A percentile compares a stretch with the other conserved stretches of the same genome.
Evolutionary conservation across 2,113 vertebrate species (phyloP).

Genomic region (Cavia aperea): DNA sequence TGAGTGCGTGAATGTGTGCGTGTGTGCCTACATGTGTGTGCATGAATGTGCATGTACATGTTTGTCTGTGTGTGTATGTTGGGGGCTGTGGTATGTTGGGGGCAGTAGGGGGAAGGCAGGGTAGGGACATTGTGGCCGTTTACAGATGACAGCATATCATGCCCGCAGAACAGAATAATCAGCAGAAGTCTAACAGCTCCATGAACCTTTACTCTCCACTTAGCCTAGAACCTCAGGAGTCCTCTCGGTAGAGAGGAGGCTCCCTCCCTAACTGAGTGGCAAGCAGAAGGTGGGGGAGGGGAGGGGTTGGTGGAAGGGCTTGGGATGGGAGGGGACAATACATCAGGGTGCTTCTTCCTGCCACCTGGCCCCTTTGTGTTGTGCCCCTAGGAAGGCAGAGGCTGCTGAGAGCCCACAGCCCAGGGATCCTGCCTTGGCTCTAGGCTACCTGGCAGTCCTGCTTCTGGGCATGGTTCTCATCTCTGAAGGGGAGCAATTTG

Average conservation of each 20-base stretch:
- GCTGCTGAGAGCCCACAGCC: background rate
- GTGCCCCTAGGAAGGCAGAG: background rate
- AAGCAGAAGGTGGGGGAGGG: background rate
- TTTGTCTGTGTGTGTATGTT: accelerated
- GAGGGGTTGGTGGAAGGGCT: background rate
- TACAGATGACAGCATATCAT: accelerated
- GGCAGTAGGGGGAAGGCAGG: background rate
- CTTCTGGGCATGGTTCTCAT: background rate
- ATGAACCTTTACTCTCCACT: background rate
- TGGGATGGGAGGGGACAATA: background rate
- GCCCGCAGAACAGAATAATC: background rate
- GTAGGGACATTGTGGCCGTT: no score
- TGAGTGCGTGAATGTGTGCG: background rate
- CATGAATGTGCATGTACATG: background rate
- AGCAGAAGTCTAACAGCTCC: background rate
- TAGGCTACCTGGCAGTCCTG: accelerated
- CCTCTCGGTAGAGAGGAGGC: background rate
- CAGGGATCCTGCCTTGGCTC: background rate
- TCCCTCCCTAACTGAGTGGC: no score
- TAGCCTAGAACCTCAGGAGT: background rate
- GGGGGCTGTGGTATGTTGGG: background rate
- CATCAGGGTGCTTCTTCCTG: background rate
- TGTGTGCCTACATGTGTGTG: accelerated
- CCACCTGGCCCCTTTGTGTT: background rate
- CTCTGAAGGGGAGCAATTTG: background rate